A percentile compares a stretch with the other conserved stretches of the same genome.
These are phyloP conservation scores for Xenopus borealis DNA, from an alignment of 2,113 vertebrate genomes.

Conservation along the genomic window DNA sequence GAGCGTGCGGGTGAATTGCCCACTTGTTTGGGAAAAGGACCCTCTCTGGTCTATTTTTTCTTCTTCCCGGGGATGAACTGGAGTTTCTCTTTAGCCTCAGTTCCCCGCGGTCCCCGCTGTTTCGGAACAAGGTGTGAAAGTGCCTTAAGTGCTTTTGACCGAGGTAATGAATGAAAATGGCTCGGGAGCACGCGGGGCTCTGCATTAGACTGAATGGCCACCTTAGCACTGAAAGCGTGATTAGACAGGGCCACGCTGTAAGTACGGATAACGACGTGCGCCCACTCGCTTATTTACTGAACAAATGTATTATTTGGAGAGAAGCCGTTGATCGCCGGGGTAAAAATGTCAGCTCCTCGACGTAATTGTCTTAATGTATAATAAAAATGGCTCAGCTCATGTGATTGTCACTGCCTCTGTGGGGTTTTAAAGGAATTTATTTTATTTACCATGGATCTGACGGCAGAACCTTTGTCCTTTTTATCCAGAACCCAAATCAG, in stretches of 20 bases:
- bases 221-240: constrained; percentile 97
- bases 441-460: no score
- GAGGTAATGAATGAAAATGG: constrained; percentile 98
- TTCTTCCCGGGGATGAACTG: constrained; percentile 62
- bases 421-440: no score
- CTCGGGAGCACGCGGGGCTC: constrained; percentile 79
- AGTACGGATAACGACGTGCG: constrained; percentile 90
- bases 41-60: constrained; percentile 16
- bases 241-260: constrained; percentile 80
- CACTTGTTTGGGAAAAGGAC: constrained; percentile 51
- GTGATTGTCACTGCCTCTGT: no score
- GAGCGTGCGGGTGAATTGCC: constrained; percentile 49
- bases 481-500: no score
- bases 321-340: constrained; percentile 87
- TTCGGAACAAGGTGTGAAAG: constrained; percentile 88
- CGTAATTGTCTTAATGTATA: constrained; percentile 85
- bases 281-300: constrained; percentile 93
- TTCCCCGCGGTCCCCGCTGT: constrained; percentile 74
- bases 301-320: constrained; percentile 98
- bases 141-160: constrained; percentile 98
- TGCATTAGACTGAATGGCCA: constrained; percentile 96
- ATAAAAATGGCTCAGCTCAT: constrained; percentile 82
- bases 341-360: constrained; percentile 86
- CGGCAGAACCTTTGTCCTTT: no score
- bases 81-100: constrained; percentile 57